Percentiles rank a stretch among this genome's conserved stretches.
Conservation (phyloP, 1,140 invertebrate species). For the Sipha flava region DNA sequence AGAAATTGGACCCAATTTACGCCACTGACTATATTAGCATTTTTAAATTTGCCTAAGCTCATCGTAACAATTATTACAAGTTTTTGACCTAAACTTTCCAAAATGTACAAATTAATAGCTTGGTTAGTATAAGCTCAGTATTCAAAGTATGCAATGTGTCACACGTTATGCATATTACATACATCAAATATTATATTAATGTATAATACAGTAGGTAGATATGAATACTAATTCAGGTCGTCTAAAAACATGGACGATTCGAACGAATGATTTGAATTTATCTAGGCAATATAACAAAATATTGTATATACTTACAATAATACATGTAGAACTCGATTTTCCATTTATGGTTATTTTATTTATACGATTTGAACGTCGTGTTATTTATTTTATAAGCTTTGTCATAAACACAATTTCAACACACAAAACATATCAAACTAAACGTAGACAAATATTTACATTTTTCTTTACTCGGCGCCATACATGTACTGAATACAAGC, state of each 20-base stretch:
- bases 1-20: no score
- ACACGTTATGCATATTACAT: not conserved
- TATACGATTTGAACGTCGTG: no score
- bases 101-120: not conserved
- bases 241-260: not conserved
- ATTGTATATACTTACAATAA: no score
- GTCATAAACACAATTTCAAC: not conserved
- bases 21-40: not conserved
- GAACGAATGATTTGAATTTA: not conserved
- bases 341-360: no score
- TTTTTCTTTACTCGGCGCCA: not conserved
- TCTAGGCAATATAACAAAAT: not conserved
- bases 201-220: not conserved
- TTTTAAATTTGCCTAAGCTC: not conserved
- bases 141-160: not conserved
- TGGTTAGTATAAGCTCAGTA: not conserved
- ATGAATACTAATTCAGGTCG: not conserved
- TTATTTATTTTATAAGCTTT: not conserved
- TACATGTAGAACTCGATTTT: no score
- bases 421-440: no score
- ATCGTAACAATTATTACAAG: not conserved
- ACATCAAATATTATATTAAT: not conserved
- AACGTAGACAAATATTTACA: constrained; percentile 6
- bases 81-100: not conserved
- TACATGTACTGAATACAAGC: not conserved